A percentile compares a stretch with the other conserved stretches of the same genome.
Evolutionary conservation across 2,797 vertebrate species (phyloP).

Genomic region (Benthosema pterotum): DNA sequence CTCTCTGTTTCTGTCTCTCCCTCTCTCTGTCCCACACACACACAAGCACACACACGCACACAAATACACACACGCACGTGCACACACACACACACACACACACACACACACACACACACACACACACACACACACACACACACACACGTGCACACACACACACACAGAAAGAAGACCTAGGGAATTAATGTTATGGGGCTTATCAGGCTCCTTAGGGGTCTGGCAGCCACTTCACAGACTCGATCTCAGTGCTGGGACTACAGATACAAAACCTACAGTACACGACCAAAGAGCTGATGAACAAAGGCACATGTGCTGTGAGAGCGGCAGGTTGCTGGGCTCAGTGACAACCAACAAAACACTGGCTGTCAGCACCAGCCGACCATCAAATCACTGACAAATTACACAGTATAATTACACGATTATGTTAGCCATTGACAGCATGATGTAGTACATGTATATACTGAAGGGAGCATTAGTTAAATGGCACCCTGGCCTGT

Average conservation of each 20-base stretch:
- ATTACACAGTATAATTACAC: constrained; percentile 5
- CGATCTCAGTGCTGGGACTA: constrained; percentile 63
- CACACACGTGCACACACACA: constrained; percentile 56
- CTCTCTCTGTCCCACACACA: no score
- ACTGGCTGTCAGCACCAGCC: constrained; percentile 27
- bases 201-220: constrained; percentile 72
- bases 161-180: constrained; percentile 35
- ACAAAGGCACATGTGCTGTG: constrained; percentile 51
- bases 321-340: constrained; percentile 50
- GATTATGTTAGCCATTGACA: no score
- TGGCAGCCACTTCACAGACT: constrained; percentile 76
- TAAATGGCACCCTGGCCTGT: no score
- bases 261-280: constrained; percentile 62
- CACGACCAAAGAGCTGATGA: constrained; percentile 68
- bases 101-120: constrained; percentile 37
- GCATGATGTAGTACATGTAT: no score
- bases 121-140: constrained; percentile 29
- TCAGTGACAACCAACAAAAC: constrained; percentile 38
- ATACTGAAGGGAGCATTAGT: no score
- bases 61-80: background rate
- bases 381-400: constrained; percentile 21
- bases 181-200: constrained; percentile 72
- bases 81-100: constrained; percentile 20
- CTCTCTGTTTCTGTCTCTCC: no score
- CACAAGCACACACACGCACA: background rate